Evolutionary conservation across 2,797 vertebrate species (phyloP).

Genomic region (Acanthurus tractus): DNA sequence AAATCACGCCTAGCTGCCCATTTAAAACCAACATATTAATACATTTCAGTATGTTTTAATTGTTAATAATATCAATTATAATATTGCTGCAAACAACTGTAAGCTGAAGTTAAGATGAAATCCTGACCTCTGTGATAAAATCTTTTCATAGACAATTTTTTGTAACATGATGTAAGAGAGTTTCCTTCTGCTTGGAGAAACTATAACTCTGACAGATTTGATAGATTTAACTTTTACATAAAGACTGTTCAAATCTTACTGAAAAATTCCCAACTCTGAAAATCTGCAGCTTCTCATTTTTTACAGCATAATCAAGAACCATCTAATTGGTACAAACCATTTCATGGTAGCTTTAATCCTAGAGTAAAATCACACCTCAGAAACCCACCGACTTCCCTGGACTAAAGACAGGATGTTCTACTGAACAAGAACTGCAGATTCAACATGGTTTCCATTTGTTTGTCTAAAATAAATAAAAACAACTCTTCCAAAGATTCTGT

Average conservation of each 20-base stretch:
- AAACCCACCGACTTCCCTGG: background rate
- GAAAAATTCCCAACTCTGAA: background rate
- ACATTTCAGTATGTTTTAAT: slow-evolving; percentile 32
- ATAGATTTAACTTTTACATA: background rate
- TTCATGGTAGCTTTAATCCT: background rate
- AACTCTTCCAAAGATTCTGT: background rate
- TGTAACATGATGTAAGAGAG: no score
- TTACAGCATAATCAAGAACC: background rate
- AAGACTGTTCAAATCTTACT: background rate
- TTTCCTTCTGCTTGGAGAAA: background rate
- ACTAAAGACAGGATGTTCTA: background rate
- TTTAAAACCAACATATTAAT: slow-evolving; percentile 16
- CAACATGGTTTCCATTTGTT: background rate
- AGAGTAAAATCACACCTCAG: background rate
- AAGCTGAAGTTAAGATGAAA: slow-evolving; percentile 31
- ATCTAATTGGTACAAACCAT: background rate
- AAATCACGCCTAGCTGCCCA: slow-evolving; percentile 4
- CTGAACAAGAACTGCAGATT: background rate
- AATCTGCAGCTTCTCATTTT: background rate
- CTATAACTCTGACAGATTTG: background rate
- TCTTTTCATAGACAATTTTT: background rate
- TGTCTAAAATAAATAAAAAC: slow-evolving; percentile 5
- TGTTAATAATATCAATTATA: slow-evolving; percentile 25
- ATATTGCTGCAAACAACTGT: slow-evolving; percentile 14
- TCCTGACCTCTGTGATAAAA: slow-evolving; percentile 7